phyloP scores from a whole-genome alignment of 2,113 vertebrate species.

The Paralichthys olivaceus region DNA sequence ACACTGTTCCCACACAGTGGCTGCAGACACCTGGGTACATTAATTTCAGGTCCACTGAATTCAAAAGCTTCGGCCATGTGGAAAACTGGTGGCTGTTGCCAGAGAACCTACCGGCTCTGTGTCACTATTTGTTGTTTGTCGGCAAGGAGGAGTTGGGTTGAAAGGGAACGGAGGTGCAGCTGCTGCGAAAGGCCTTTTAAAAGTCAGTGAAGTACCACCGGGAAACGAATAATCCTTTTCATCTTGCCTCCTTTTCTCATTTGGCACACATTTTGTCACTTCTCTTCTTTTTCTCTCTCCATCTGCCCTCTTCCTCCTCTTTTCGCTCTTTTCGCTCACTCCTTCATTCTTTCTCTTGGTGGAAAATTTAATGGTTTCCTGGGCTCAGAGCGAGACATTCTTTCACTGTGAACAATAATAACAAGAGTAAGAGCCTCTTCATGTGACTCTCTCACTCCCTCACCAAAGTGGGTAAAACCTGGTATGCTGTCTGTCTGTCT shows the following conservation, averaged over 20 bases:
- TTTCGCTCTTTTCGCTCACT: slow-evolving; percentile 62
- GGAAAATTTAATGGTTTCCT: slow-evolving; percentile 83
- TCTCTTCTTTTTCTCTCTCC: slow-evolving; percentile 41
- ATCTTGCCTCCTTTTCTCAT: slow-evolving; percentile 74
- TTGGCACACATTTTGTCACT: slow-evolving; percentile 76
- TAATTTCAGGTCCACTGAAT: slow-evolving; percentile 48
- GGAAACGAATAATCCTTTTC: slow-evolving; percentile 72
- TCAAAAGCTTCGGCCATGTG: slow-evolving; percentile 46
- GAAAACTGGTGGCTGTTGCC: slow-evolving; percentile 47
- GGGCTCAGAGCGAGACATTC: slow-evolving; percentile 76
- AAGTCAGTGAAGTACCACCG: slow-evolving; percentile 65
- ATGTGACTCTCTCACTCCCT: slow-evolving; percentile 62
- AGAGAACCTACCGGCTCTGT: slow-evolving; percentile 52
- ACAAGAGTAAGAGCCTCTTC: slow-evolving; percentile 74
- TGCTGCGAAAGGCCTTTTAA: slow-evolving; percentile 61
- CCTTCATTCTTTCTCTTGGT: slow-evolving; percentile 65
- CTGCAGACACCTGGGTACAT: slow-evolving; percentile 60
- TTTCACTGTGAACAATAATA: slow-evolving; percentile 78
- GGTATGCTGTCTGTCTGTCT: slow-evolving; percentile 15
- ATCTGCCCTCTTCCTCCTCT: slow-evolving; percentile 69
- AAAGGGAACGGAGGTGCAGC: slow-evolving; percentile 73
- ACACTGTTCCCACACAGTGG: slow-evolving; percentile 23
- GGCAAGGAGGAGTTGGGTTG: slow-evolving; percentile 52
- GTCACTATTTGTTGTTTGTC: slow-evolving; percentile 67
- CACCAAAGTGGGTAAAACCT: slow-evolving; percentile 28